phyloP scores from a whole-genome alignment of 2,797 vertebrate genomes.

The Lacerta agilis region DNA sequence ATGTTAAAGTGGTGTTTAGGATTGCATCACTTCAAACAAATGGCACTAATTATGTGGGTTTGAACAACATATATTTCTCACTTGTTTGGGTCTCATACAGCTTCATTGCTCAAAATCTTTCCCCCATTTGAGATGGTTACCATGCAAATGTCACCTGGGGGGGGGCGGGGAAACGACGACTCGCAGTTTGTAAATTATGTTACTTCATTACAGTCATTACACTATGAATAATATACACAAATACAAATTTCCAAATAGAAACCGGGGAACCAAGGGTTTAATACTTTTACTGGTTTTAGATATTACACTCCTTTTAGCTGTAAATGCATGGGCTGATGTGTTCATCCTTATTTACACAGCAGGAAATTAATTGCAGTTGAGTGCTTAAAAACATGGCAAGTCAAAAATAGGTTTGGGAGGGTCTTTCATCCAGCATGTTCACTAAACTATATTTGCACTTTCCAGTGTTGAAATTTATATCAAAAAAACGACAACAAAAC shows the following conservation, averaged over 20 bases:
- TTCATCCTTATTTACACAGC: not conserved
- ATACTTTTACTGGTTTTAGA: not conserved
- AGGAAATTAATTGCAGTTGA: not conserved
- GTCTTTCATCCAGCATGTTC: not conserved
- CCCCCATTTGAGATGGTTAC: slow-evolving; percentile 43
- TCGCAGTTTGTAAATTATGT: not conserved
- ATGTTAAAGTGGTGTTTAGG: not conserved
- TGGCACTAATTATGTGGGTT: not conserved
- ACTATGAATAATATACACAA: slow-evolving; percentile 5
- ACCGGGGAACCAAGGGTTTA: not conserved
- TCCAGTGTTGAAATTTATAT: not conserved
- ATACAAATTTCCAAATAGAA: not conserved
- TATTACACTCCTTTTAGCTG: not conserved
- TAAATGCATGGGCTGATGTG: not conserved
- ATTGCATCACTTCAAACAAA: not conserved
- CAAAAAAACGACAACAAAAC: too few relatives aligned
- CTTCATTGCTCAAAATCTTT: slow-evolving; percentile 44
- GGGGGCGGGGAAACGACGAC: accelerated
- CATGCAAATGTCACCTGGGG: slow-evolving; percentile 36
- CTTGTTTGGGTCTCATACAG: not conserved
- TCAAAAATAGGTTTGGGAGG: not conserved
- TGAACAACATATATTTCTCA: slow-evolving; percentile 9
- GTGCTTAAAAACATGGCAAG: not conserved
- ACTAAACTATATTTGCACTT: not conserved
- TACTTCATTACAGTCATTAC: not conserved